phyloP scores from a whole-genome alignment of 2,888 invertebrate species.

The Penaeus monodon region DNA sequence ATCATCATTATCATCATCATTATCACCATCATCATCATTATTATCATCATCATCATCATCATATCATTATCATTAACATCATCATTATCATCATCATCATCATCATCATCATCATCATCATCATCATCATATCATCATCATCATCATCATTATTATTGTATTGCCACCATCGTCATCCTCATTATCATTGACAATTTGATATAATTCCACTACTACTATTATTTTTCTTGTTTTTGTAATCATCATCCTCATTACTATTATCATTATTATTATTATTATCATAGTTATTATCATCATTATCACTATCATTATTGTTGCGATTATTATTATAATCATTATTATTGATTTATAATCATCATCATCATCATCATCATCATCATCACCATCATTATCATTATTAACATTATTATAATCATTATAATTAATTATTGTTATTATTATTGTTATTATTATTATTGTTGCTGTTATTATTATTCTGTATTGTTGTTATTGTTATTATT shows the following conservation, averaged over 20 bases:
- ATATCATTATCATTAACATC: not conserved
- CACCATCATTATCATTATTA: too few species aligned
- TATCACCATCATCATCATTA: not conserved
- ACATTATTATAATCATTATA: too few species aligned
- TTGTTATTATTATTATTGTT: not conserved
- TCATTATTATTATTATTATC: too few species aligned
- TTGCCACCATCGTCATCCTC: not conserved
- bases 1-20: not conserved
- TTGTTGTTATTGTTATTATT: not conserved
- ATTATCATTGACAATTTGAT: not conserved
- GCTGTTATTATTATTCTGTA: not conserved
- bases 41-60: not conserved
- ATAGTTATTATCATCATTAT: too few species aligned
- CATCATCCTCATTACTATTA: too few species aligned
- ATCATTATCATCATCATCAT: not conserved
- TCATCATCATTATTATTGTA: not conserved
- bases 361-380: too few species aligned
- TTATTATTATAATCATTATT: not conserved
- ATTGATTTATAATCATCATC: not conserved
- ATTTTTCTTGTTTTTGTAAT: not conserved
- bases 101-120: not conserved
- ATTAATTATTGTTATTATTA: not conserved
- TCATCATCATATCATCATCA: not conserved
- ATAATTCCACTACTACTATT: not conserved
- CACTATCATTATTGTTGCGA: too few species aligned